phyloP scores from a whole-genome alignment of 1,140 invertebrate species.

The Charaxes varanes region DNA sequence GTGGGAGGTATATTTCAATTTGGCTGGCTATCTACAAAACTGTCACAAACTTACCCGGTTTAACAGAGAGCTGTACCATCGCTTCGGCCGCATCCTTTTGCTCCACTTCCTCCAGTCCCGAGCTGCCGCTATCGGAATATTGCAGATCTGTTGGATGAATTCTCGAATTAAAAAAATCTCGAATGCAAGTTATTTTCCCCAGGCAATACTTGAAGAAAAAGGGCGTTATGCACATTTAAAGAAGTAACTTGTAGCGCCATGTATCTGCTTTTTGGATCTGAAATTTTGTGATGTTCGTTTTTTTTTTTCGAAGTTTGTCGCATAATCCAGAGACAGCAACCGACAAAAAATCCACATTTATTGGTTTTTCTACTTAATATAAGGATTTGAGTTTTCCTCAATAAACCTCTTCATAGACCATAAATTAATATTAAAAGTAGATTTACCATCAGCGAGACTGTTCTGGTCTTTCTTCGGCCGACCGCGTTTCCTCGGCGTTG shows the following conservation, averaged over 20 bases:
- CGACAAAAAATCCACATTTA: too few species aligned
- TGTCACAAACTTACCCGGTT: slow-evolving; percentile 73
- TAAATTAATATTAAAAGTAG: background rate
- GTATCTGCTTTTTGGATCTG: too few species aligned
- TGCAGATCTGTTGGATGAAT: slow-evolving; percentile 72
- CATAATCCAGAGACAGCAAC: too few species aligned
- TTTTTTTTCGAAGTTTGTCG: too few species aligned
- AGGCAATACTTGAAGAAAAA: too few species aligned
- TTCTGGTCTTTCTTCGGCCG: slow-evolving; percentile 59
- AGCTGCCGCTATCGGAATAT: slow-evolving; percentile 71
- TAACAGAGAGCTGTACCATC: slow-evolving; percentile 88
- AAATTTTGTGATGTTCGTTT: too few species aligned
- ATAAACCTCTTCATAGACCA: background rate
- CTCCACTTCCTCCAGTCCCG: slow-evolving; percentile 73
- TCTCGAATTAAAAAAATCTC: too few species aligned
- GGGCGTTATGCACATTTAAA: too few species aligned
- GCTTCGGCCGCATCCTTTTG: slow-evolving; percentile 88
- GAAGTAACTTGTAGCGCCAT: too few species aligned
- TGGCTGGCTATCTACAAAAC: too few species aligned
- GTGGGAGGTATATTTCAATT: too few species aligned
- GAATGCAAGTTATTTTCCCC: background rate
- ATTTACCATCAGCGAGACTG: slow-evolving; percentile 57
- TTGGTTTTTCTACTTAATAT: too few species aligned
- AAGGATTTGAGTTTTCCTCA: background rate
- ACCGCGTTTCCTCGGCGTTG: slow-evolving; percentile 52